A percentile compares a stretch with the other conserved stretches of the same genome.
phyloP scores from a whole-genome alignment of 2,113 vertebrate species.

The Tyrannus savana region DNA sequence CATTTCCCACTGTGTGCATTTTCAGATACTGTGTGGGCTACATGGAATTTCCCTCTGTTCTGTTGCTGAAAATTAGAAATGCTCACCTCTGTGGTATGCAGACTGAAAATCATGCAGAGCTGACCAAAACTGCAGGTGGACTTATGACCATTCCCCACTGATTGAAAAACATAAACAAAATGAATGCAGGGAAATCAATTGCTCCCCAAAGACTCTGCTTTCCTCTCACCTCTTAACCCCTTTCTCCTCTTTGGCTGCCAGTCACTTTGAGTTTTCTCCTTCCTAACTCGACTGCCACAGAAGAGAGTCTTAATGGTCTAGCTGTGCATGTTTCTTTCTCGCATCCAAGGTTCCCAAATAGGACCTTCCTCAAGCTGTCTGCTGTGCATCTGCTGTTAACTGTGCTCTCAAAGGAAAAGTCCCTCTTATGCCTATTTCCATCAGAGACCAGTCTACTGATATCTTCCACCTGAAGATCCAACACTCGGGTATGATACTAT shows the following conservation, averaged over 20 bases:
- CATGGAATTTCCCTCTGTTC: neutral
- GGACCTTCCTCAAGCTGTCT: neutral
- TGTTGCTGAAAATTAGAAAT: slow-evolving; percentile 6
- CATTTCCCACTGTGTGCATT: neutral
- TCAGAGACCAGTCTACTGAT: neutral
- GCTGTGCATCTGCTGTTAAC: neutral
- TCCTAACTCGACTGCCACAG: neutral
- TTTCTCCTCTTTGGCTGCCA: slow-evolving; percentile 10
- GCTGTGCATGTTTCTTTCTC: neutral
- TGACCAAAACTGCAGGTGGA: slow-evolving; percentile 25
- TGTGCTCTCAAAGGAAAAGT: neutral
- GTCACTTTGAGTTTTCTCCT: slow-evolving; percentile 5
- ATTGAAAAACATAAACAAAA: slow-evolving; percentile 52
- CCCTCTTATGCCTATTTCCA: neutral
- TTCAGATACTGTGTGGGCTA: neutral
- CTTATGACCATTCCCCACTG: slow-evolving; percentile 9
- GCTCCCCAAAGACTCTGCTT: neutral
- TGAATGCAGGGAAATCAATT: slow-evolving; percentile 31
- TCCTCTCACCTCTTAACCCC: slow-evolving; percentile 6
- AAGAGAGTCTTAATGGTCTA: neutral
- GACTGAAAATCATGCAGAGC: neutral
- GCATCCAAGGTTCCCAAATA: neutral
- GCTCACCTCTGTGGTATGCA: slow-evolving; percentile 8
- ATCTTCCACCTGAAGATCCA: neutral
- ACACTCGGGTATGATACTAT: neutral